Evolutionary conservation across 2,113 vertebrate genomes (phyloP), one percentile per base, ranked within the genome.

Genomic region (Dryoscopus gambensis): DNA sequence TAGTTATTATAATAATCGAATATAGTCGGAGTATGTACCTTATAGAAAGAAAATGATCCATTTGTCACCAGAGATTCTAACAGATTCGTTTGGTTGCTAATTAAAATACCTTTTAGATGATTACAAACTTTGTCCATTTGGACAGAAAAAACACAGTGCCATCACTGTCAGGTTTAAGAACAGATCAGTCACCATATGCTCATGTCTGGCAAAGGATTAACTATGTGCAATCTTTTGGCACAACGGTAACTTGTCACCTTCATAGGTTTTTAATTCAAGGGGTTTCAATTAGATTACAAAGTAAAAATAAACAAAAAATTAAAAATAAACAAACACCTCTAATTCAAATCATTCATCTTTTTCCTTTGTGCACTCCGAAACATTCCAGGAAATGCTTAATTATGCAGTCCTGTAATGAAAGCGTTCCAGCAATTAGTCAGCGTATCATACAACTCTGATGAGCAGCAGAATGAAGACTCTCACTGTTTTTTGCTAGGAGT

Each of bases 161-260:
- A 73, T 50, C 33, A 53, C 30, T 18, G 50, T 52, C 75, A 53
- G 60, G 84, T n/a, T 75, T 47, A 62, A 79, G 50, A 93, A 64
- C 40, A 94, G 79, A 56, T 14, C 4, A 96, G 62, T 65, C 93
- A 93, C 87, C 85, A 89, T 82, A 93, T n/a, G 35, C 57, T 92
- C 30, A 47, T 33, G 30, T 82, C 80, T 91, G 77, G 81, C 76
- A 95, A 70, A 91, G 49, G 67, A 93, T 91, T 94, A 91, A 89
- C 49, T 78, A 5, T 3, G 49, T 57, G 81, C 65, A 85, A 50
- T 86, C 80, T 80, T 85, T 25, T 56, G 63, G 80, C 84, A 91
- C 60, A 77, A 85, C 1, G 23, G 73, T 50, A 84, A 63, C 78
- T 67, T 85, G 19, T 46, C 83, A 89, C 79, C 35, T 89, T 65